Base-by-base conservation (phyloP, 2,113 vertebrate species). In the Hippocampus barbouri region DNA sequence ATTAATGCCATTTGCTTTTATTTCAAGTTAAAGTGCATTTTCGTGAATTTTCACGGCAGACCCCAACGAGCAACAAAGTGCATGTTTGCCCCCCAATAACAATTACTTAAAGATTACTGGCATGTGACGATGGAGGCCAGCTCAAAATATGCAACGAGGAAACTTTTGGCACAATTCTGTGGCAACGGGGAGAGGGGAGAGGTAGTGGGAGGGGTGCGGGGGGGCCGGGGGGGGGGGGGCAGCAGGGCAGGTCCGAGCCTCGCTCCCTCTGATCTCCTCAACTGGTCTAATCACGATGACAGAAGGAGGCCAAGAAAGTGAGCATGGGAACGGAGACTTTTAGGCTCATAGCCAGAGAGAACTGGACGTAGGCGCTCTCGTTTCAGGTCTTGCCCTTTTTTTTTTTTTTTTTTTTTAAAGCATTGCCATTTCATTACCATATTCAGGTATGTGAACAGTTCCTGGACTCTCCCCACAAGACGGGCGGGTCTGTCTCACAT, bases 231-330 rank as follows among this genome's bases (percentile, higher is more conserved):
- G 84, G 85, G 83, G 70, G n/a, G n/a, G n/a, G n/a, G n/a, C n/a
- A 87, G 70, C 40, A 64, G 76, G 70, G 79, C 62, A 53, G 77
- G 62, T 85, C 76, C 73, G 63, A 60, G 65, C 76, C 77, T 78
- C 70, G 77, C 69, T 56, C 69, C 51, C 83, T 91, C 81, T 89
- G 90, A 91, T 91, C 89, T 89, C 74, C 74, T 73, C 75, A 21
- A 66, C 60, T 83, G 61, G 43, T 75, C 75, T 91, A 91, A 91
- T 91, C 83, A 79, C 74, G 67, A 11, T 88, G 89, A 91, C 88
- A 91, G 85, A 86, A 91, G 84, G 84, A 91, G 89, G 88, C 68
- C 84, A 83, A 76, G 73, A 82, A 21, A 78, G 75, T 65, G 78
- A 83, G 69, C 69, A 5, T 74, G 68, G 66, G 71, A 66, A 76